Conservation (phyloP, 2,113 vertebrate species). For the Sylvia atricapilla region DNA sequence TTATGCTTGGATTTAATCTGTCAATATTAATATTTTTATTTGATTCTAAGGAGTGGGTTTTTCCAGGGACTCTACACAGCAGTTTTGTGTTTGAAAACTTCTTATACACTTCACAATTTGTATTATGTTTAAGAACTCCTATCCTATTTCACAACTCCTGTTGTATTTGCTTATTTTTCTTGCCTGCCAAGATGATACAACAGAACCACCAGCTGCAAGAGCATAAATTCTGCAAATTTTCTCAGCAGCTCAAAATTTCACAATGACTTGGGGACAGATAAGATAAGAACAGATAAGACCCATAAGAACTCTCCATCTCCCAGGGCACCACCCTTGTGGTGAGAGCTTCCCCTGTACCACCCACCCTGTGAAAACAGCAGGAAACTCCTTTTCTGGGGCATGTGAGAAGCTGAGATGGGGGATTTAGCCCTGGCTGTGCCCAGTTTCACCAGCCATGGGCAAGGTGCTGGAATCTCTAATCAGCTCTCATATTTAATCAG, state of each 20-base stretch:
- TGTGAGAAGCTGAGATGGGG: not conserved
- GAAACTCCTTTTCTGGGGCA: not conserved
- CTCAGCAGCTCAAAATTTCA: not conserved
- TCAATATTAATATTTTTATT: not conserved
- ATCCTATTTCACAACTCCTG: not conserved
- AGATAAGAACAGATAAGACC: not conserved
- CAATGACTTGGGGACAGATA: not conserved
- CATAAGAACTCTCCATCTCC: not conserved
- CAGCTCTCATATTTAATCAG: not conserved
- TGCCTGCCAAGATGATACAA: rapidly evolving
- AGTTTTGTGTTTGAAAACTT: not conserved
- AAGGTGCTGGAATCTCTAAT: not conserved
- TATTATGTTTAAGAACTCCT: not conserved
- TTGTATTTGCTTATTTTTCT: not conserved
- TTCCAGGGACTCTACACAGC: not conserved
- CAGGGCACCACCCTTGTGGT: not conserved
- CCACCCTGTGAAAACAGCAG: not conserved
- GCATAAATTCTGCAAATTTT: not conserved
- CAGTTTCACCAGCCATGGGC: rapidly evolving
- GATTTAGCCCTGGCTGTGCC: not conserved
- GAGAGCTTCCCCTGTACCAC: not conserved
- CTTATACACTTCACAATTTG: not conserved
- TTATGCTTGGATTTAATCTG: not conserved
- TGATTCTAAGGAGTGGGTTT: not conserved
- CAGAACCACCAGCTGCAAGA: not conserved